Conservation (phyloP, 2,888 invertebrate species). For the Leucophora obtusa region DNA sequence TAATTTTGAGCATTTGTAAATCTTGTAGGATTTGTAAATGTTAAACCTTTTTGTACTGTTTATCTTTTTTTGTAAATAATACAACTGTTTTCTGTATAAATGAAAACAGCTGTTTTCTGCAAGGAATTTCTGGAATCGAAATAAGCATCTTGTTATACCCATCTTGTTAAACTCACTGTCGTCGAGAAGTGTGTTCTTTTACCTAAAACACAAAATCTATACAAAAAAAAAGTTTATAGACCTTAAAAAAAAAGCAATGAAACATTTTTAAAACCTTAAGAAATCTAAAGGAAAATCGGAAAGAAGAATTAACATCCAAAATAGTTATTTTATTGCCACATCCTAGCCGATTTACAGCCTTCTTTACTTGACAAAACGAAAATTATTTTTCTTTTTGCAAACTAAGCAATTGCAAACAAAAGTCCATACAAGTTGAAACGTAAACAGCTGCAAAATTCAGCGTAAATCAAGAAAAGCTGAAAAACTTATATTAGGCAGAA, state of each 20-base stretch:
- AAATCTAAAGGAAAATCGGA: not conserved
- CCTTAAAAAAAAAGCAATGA: not conserved
- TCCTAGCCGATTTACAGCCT: not conserved
- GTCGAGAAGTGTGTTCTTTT: not conserved
- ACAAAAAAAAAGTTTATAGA: not conserved
- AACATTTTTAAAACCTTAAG: not conserved
- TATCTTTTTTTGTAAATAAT: too few species aligned
- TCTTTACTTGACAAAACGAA: not conserved
- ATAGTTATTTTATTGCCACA: not conserved
- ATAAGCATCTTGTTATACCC: too few species aligned
- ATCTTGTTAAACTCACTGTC: too few species aligned
- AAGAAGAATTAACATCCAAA: not conserved
- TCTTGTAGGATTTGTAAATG: too few species aligned
- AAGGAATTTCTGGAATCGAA: too few species aligned
- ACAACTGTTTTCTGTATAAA: too few species aligned
- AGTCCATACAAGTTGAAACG: conserved; percentile 2
- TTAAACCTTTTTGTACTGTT: too few species aligned
- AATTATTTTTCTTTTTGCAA: not conserved
- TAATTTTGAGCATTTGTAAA: too few species aligned
- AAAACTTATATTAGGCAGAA: conserved; percentile 63
- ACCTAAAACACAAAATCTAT: not conserved
- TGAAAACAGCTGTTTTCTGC: too few species aligned
- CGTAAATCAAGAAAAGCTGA: conserved; percentile 73
- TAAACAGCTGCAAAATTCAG: conserved; percentile 73
- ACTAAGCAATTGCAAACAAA: not conserved